A percentile compares a stretch with the other conserved stretches of the same genome.
Evolutionary conservation across 2,797 vertebrate species (phyloP).

Genomic region (Acanthiza pusilla): DNA sequence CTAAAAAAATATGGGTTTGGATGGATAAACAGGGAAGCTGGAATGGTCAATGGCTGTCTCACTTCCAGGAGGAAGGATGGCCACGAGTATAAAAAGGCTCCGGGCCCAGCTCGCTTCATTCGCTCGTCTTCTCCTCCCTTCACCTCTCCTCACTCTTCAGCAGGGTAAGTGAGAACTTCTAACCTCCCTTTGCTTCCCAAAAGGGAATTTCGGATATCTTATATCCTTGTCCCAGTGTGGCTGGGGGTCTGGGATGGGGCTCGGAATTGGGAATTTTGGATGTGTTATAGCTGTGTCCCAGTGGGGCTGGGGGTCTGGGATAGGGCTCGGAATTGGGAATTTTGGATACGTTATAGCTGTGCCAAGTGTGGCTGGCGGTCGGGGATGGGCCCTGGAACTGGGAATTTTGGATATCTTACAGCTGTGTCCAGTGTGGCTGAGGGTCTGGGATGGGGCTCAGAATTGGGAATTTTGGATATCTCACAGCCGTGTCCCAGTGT

Average conservation of each 20-base stretch:
- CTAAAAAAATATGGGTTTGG: conserved; percentile 37
- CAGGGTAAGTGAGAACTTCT: conserved; percentile 39
- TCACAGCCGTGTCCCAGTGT: fast-evolving
- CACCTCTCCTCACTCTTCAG: background rate
- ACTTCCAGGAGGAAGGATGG: conserved; percentile 44
- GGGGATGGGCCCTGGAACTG: background rate
- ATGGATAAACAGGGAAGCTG: background rate
- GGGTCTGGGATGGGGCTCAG: no score
- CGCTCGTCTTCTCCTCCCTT: background rate
- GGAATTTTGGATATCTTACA: background rate
- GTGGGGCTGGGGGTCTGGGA: no score
- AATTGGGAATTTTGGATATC: background rate
- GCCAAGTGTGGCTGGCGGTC: fast-evolving
- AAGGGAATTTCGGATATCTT: background rate
- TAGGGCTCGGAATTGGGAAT: background rate
- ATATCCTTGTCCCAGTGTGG: fast-evolving
- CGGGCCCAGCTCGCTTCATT: background rate
- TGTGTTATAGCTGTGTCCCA: no score
- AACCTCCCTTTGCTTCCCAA: background rate
- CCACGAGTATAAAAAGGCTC: conserved; percentile 24
- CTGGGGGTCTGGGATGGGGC: background rate
- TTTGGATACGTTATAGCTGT: fast-evolving
- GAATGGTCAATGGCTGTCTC: conserved; percentile 49
- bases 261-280: background rate
- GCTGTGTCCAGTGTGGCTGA: no score